These are phyloP conservation scores for Megaleporinus macrocephalus DNA, from an alignment of 2,113 vertebrate genomes.

Conservation along the genomic window DNA sequence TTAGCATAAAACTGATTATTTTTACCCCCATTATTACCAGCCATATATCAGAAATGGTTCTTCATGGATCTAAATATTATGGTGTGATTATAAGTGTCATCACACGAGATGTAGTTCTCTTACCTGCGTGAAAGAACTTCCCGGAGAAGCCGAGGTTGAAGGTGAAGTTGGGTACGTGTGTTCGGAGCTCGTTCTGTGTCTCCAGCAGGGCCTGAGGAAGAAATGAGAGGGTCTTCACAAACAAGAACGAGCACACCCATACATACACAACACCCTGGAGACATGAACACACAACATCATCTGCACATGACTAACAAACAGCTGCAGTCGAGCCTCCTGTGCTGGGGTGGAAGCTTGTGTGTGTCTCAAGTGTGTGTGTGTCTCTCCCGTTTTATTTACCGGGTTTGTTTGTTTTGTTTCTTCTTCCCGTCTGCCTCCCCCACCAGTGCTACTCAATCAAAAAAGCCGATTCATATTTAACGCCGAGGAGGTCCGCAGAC, in stretches of 20 bases:
- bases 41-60: too few relatives aligned
- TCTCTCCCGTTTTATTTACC: slow-evolving; percentile 44
- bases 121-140: slow-evolving; percentile 93
- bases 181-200: slow-evolving; percentile 84
- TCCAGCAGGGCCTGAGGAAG: slow-evolving; percentile 82
- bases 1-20: too few relatives aligned
- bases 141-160: slow-evolving; percentile 94
- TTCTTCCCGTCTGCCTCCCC: neutral
- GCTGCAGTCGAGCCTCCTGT: slow-evolving; percentile 17
- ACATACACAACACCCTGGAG: neutral
- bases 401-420: neutral
- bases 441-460: slow-evolving; percentile 34
- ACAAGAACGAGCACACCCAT: neutral
- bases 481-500: slow-evolving; percentile 27
- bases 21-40: too few relatives aligned
- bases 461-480: slow-evolving; percentile 53
- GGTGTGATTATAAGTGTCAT: too few relatives aligned
- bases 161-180: slow-evolving; percentile 89
- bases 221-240: slow-evolving; percentile 17
- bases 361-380: neutral
- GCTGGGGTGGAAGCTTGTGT: neutral
- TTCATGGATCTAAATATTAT: too few relatives aligned
- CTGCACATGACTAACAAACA: slow-evolving; percentile 3
- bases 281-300: neutral
- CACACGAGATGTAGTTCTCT: slow-evolving; percentile 39